Conservation (phyloP, 2,888 invertebrate species). For the Melanargia galathea region DNA sequence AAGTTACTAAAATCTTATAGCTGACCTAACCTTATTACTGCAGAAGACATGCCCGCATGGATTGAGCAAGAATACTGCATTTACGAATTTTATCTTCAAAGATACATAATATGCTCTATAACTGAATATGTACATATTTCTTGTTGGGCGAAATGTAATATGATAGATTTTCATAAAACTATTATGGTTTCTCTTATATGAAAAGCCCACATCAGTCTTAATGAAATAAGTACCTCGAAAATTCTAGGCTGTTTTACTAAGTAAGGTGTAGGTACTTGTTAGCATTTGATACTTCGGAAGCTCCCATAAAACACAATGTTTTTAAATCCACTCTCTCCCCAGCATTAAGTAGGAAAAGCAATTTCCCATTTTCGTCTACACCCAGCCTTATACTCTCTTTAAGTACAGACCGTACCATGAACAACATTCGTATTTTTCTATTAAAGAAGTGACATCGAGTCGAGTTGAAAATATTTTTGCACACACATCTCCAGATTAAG, state of each 20-base stretch:
- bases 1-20: no score
- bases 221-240: not conserved
- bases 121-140: no score
- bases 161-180: not conserved
- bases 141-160: not conserved
- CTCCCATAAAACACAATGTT: conserved; percentile 60
- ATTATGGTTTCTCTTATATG: not conserved
- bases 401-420: conserved; percentile 42
- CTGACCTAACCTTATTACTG: no score
- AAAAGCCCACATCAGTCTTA: not conserved
- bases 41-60: no score
- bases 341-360: conserved; percentile 60
- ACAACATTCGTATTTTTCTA: conserved; percentile 5
- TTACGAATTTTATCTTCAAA: no score
- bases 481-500: not conserved
- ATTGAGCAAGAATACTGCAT: no score
- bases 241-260: conserved; percentile 4
- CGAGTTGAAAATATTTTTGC: conserved; percentile 12
- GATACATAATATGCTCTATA: no score
- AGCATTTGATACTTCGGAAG: conserved; percentile 32
- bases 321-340: conserved; percentile 57
- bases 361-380: conserved; percentile 66
- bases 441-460: conserved; percentile 13
- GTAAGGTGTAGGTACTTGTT: conserved; percentile 8
- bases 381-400: conserved; percentile 54